A percentile compares a stretch with the other conserved stretches of the same genome.
These are phyloP conservation scores for Hapalemur alaotrensis DNA, from an alignment of 2,797 vertebrate species.

Conservation along the genomic window DNA sequence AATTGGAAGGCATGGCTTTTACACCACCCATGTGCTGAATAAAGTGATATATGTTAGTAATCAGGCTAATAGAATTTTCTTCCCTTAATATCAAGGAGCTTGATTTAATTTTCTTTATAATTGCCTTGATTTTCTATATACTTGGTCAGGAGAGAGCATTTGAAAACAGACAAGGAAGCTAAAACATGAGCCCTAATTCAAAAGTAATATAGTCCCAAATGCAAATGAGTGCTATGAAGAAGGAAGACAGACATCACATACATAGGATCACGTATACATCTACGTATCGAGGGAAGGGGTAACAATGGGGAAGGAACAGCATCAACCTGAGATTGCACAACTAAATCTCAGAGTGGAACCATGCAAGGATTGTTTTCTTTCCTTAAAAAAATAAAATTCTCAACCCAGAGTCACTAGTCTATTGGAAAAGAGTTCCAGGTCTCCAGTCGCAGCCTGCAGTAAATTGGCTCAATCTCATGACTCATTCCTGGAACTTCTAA, in stretches of 20 bases:
- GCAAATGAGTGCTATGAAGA: not conserved
- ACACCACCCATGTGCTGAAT: not conserved
- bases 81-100: conserved; percentile 63
- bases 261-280: fast-evolving
- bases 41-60: conserved; percentile 43
- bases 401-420: not conserved
- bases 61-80: conserved; percentile 61
- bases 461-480: not conserved
- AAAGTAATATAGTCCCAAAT: conserved; percentile 23
- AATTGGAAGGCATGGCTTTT: not conserved
- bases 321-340: not conserved
- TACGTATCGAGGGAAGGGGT: not conserved
- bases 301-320: not conserved
- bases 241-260: not conserved
- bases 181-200: conserved; percentile 9
- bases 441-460: not conserved
- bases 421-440: not conserved
- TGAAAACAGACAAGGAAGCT: conserved; percentile 47
- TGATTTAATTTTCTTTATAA: conserved; percentile 71
- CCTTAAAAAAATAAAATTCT: not conserved
- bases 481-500: not conserved
- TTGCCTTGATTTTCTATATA: conserved; percentile 68
- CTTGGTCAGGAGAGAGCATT: conserved; percentile 54
- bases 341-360: not conserved
- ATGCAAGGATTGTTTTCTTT: not conserved